Percentiles rank a stretch among this genome's conserved stretches.
phyloP scores from a whole-genome alignment of 1,140 invertebrate genomes.

The Babylonia areolata region DNA sequence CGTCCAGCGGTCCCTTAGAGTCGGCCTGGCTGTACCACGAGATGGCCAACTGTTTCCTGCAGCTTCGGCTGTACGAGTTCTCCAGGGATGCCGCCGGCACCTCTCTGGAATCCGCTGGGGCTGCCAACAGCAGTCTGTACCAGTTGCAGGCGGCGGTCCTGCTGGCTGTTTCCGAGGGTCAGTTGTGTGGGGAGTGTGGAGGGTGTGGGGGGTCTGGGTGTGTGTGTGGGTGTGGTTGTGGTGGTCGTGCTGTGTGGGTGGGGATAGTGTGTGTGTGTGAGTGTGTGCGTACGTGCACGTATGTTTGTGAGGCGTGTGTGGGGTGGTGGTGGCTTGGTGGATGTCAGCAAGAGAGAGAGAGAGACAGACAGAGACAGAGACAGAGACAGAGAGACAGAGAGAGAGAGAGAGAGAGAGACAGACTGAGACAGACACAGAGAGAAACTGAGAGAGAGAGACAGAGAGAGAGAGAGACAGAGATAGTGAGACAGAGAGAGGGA shows the following conservation, averaged over 20 bases:
- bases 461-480: no score
- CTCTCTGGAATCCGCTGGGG: not conserved
- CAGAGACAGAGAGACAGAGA: no score
- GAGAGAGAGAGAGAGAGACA: no score
- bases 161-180: slow-evolving; percentile 20
- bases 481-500: no score
- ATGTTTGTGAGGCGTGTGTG: not conserved
- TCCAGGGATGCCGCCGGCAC: slow-evolving; percentile 28
- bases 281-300: not conserved
- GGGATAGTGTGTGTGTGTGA: not conserved
- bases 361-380: no score
- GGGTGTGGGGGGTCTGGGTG: not conserved
- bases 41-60: slow-evolving; percentile 40
- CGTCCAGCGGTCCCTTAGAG: not conserved
- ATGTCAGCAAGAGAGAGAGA: no score
- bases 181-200: not conserved
- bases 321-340: no score
- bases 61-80: slow-evolving; percentile 30
- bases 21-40: slow-evolving; percentile 34
- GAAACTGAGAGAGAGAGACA: no score
- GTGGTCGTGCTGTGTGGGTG: no score
- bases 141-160: slow-evolving; percentile 34
- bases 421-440: no score
- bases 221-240: not conserved
- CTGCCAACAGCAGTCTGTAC: slow-evolving; percentile 15